Base-by-base conservation (phyloP, 2,113 vertebrate genomes). In the Colius striatus region DNA sequence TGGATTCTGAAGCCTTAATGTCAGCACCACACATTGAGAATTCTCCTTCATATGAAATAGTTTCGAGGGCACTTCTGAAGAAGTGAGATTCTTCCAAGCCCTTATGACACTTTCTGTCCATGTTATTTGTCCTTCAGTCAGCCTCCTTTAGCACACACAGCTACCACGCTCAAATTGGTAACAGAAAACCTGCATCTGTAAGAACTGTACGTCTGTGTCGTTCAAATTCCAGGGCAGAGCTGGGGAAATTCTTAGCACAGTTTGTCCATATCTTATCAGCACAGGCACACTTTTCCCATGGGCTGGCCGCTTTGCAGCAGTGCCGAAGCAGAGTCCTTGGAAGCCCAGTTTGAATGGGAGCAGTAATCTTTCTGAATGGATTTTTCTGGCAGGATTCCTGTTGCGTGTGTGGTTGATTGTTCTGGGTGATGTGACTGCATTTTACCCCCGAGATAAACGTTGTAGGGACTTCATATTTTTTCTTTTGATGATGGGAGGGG, bases 221-320 rank as follows among this genome's bases (percentile, higher is more conserved):
- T 66, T 82, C 45, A 43, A 71, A 62, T 89, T 92, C 53, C 91
- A 67, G 81, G 50, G 67, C 48, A 73, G 84, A 84, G 5, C 74
- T 36, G 73, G 79, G 92, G 95, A 94, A 96, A 94, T 63, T 93
- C 84, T 93, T 22, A 94, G 89, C 92, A 77, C 63, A 7, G 72
- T 67, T 70, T 76, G 89, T 85, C 92, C 67, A 0, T 96, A 96
- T 97, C 96, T 95, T 96, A 97, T 96, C 96, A 87, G 94, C 73
- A 67, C 96, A 96, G 95, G 82, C 96, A 86, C 13, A 10, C 81
- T 92, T 90, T 87, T 36, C 89, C 89, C 63, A 60, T 0, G 1
- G 53, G 61, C 79, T 95, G 95, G 96, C 93, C 0, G 1, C 43
- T 2, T 67, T 38, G 94, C 84, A 94, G 86, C 61, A n/a, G 71